Base-by-base conservation (phyloP, 2,888 invertebrate species). In the Drosophila suboccidentalis region DNA sequence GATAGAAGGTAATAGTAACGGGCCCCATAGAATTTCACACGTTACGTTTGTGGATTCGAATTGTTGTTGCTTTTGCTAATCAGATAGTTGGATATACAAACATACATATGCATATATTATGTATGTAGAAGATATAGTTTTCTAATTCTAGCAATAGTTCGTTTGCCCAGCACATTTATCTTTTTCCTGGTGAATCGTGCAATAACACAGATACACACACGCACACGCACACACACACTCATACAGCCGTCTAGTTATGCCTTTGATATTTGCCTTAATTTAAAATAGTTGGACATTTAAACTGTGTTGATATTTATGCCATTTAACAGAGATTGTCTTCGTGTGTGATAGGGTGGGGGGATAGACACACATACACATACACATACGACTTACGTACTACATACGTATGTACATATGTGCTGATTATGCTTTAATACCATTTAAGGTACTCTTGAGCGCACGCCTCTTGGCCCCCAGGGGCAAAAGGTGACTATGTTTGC, bases 41-140 rank as follows among this genome's bases (percentile, higher is more conserved):
- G 80, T 84, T 87, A 82, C 71, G 84, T 73, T 71, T 77, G 68
- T 84, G 78, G 81, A 84, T 84, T 84, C 84, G 84, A 88, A 88
- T 84, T 86, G 61, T 78, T 73, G 53, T 67, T 80, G 47, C 38
- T 58, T 55, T 49, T 38, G 62, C 77, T 76, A 58, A 80, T 67
- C 64, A 70, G 46, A 58, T 58, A 58, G 15, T 26, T 55, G 6
- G 32, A 44, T 66, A 15, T 34, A 29, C 34, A 38, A n/a, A 17
- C 8, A 29, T 29, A 47, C 22, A 58, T n/a, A n/a, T n/a, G n/a
- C n/a, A n/a, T 55, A 29, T 29, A 8, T 8, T 8, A 29, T 29
- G 8, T 29, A 29, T 29, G 29, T 29, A 29, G 59, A 68, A 55
- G 43, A 47, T 54, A 38, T 64, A 53, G 41, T 39, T 47, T 34